A percentile compares a stretch with the other conserved stretches of the same genome.
phyloP scores from a whole-genome alignment of 2,113 vertebrate species.

The Hippocampus zosterae region DNA sequence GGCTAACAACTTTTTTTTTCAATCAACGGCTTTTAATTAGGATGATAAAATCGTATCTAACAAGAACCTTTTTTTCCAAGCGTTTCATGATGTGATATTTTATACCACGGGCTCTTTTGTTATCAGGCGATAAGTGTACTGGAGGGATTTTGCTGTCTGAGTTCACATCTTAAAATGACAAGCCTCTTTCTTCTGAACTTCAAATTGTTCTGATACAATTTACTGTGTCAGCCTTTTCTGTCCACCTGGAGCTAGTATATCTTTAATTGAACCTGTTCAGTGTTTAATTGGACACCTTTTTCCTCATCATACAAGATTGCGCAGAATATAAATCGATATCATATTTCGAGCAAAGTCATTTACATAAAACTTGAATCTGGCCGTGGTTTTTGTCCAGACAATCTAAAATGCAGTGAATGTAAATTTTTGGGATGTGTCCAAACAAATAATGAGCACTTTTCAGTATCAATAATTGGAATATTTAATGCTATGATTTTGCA shows the following conservation, averaged over 20 bases:
- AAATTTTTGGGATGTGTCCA: slow-evolving; percentile 36
- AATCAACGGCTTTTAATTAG: slow-evolving; percentile 6
- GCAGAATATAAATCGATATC: slow-evolving; percentile 39
- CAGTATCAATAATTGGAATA: no score
- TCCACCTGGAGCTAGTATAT: slow-evolving; percentile 50
- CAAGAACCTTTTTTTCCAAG: background rate
- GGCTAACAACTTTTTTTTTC: background rate
- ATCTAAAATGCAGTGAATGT: background rate
- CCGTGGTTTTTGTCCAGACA: background rate
- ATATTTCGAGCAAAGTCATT: background rate
- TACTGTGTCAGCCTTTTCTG: slow-evolving; percentile 40
- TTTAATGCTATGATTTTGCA: no score
- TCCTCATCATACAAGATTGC: slow-evolving; percentile 50
- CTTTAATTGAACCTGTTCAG: slow-evolving; percentile 62
- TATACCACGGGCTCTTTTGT: background rate
- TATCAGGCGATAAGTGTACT: background rate
- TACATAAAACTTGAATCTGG: background rate
- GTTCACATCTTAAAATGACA: slow-evolving; percentile 35
- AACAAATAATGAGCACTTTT: slow-evolving; percentile 22
- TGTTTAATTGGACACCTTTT: slow-evolving; percentile 59
- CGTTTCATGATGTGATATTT: slow-evolving; percentile 1
- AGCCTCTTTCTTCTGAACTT: slow-evolving; percentile 46
- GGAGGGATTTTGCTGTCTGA: slow-evolving; percentile 31
- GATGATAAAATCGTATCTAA: background rate
- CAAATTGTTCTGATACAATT: slow-evolving; percentile 23